Percentiles rank a stretch among this genome's conserved stretches.
phyloP scores from a whole-genome alignment of 2,888 invertebrate species.

The Agrochola circellaris region DNA sequence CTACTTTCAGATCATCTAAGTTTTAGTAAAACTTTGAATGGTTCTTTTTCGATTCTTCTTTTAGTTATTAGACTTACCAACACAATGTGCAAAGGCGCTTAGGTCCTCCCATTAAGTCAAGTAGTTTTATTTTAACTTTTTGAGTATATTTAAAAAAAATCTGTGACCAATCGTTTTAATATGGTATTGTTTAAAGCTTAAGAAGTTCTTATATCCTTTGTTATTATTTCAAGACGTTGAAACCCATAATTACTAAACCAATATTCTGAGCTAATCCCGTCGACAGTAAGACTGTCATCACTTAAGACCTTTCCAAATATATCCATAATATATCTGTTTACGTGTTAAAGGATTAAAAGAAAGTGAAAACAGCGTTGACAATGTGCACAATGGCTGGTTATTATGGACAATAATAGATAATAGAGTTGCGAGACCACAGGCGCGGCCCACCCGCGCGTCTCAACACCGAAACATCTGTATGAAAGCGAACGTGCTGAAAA shows the following conservation, averaged over 20 bases:
- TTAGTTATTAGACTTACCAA: background rate
- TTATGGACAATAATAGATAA: slow-evolving; percentile 77
- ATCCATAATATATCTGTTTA: slow-evolving; percentile 85
- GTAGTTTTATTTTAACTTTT: background rate
- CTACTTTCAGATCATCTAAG: background rate
- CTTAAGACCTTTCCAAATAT: slow-evolving; percentile 65
- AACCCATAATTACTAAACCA: slow-evolving; percentile 5
- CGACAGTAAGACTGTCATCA: slow-evolving; percentile 31
- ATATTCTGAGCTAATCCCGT: slow-evolving; percentile 27
- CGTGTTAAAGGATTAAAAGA: slow-evolving; percentile 83
- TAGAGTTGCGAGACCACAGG: slow-evolving; percentile 73
- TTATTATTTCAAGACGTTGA: slow-evolving; percentile 12
- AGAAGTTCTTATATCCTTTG: background rate
- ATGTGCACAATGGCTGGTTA: slow-evolving; percentile 82
- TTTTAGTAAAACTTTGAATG: background rate
- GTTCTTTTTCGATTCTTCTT: background rate
- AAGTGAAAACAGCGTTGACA: slow-evolving; percentile 88
- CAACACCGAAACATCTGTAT: slow-evolving; percentile 86
- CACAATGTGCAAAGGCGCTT: background rate
- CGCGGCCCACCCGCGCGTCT: slow-evolving; percentile 83
- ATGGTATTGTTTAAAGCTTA: background rate
- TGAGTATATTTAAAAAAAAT: background rate
- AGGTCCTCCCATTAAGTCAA: background rate
- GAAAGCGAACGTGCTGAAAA: slow-evolving; percentile 86
- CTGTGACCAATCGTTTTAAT: background rate